Evolutionary conservation across 2,888 invertebrate genomes (phyloP).

Genomic region (Gymnocheta viridis): DNA sequence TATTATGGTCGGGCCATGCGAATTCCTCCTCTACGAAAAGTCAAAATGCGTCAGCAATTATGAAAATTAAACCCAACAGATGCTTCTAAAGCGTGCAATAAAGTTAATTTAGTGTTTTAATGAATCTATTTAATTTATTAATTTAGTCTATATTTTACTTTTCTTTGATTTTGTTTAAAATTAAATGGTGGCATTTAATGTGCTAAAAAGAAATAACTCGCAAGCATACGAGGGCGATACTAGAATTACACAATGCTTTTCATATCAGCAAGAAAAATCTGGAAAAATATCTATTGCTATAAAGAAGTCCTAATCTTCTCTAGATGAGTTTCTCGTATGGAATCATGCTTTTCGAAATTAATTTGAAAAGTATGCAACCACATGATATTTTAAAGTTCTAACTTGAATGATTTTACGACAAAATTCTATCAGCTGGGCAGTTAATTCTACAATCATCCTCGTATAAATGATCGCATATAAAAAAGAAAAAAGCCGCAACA

Average conservation of each 20-base stretch:
- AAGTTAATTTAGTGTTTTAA: conserved; percentile 13
- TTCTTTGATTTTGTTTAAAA: background rate
- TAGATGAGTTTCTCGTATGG: too few species aligned
- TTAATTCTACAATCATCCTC: background rate
- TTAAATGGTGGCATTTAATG: conserved; percentile 38
- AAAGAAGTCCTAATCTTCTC: too few species aligned
- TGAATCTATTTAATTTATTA: background rate
- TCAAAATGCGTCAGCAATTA: conserved; percentile 13
- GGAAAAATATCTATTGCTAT: too few species aligned
- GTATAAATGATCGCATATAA: conserved; percentile 6
- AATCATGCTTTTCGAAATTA: too few species aligned
- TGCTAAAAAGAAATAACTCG: too few species aligned
- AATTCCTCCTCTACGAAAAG: conserved; percentile 72
- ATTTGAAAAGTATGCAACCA: too few species aligned
- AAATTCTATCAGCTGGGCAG: too few species aligned
- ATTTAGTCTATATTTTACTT: background rate
- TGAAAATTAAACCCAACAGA: background rate
- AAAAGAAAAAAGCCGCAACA: conserved; percentile 4
- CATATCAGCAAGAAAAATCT: too few species aligned
- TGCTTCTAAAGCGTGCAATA: background rate
- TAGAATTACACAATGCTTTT: background rate
- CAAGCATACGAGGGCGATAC: background rate
- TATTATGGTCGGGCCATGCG: conserved; percentile 80
- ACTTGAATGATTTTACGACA: too few species aligned
- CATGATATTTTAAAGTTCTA: too few species aligned